Evolutionary conservation across 2,113 vertebrate species (phyloP).

Genomic region (Oenanthe melanoleuca): DNA sequence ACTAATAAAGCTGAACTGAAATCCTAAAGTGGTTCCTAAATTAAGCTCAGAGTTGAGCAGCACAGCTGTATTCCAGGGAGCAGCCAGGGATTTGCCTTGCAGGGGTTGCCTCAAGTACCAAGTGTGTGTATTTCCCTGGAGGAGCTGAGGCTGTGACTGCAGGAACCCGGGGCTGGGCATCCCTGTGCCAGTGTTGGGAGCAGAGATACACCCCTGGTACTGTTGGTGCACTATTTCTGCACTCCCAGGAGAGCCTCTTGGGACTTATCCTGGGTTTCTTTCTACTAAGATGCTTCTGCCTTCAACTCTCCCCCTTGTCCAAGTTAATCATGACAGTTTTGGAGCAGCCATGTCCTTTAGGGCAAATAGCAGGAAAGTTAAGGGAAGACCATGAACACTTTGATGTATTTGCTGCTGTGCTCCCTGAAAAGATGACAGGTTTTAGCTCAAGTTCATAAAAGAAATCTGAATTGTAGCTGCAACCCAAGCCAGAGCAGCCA

Average conservation of each 20-base stretch:
- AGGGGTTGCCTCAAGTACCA: background rate
- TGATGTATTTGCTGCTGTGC: background rate
- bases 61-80: background rate
- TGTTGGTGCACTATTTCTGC: background rate
- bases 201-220: background rate
- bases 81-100: background rate
- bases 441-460: background rate
- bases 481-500: background rate
- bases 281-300: background rate
- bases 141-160: background rate
- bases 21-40: background rate
- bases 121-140: background rate
- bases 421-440: constrained; percentile 1
- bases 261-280: background rate
- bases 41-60: background rate
- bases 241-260: background rate
- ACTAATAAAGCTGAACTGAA: background rate
- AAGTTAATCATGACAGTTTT: constrained; percentile 25
- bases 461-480: background rate
- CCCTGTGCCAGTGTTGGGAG: accelerated
- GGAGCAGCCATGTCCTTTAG: constrained; percentile 49
- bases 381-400: background rate
- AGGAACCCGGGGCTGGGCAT: accelerated
- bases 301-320: background rate
- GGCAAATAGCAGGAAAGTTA: constrained; percentile 38